Evolutionary conservation across 2,797 vertebrate species (phyloP).

Genomic region (Aeoliscus strigatus): DNA sequence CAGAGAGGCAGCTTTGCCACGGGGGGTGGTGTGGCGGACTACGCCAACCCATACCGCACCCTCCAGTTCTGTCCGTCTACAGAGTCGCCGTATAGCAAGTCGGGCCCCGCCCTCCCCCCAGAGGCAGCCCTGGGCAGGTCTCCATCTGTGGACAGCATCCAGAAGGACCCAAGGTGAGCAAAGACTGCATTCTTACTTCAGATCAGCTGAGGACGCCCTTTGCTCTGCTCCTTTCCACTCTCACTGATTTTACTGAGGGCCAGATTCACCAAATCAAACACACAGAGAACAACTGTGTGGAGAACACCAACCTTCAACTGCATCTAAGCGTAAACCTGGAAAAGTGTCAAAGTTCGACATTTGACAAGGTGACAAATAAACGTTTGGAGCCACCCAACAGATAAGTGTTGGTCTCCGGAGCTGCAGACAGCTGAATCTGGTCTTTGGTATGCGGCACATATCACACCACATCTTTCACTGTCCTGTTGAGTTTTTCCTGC

Average conservation of each 20-base stretch:
- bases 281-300: no score
- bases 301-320: no score
- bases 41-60: conserved; percentile 94
- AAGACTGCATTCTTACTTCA: conserved; percentile 8
- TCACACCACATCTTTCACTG: conserved; percentile 63
- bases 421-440: conserved; percentile 62
- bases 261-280: conserved; percentile 57
- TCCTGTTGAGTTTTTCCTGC: conserved; percentile 45
- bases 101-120: conserved; percentile 91
- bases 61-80: conserved; percentile 98
- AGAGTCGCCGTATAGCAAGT: conserved; percentile 99
- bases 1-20: conserved; percentile 92
- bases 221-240: conserved; percentile 45
- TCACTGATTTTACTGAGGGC: conserved; percentile 63
- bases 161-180: conserved; percentile 98
- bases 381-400: conserved; percentile 3
- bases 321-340: no score
- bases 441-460: conserved; percentile 62
- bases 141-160: conserved; percentile 98
- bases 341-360: no score
- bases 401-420: conserved; percentile 7
- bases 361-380: background rate
- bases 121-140: conserved; percentile 93
- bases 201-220: conserved; percentile 38
- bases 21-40: conserved; percentile 80